Evolutionary conservation across 2,888 invertebrate genomes (phyloP).

Genomic region (Malacosoma neustria): DNA sequence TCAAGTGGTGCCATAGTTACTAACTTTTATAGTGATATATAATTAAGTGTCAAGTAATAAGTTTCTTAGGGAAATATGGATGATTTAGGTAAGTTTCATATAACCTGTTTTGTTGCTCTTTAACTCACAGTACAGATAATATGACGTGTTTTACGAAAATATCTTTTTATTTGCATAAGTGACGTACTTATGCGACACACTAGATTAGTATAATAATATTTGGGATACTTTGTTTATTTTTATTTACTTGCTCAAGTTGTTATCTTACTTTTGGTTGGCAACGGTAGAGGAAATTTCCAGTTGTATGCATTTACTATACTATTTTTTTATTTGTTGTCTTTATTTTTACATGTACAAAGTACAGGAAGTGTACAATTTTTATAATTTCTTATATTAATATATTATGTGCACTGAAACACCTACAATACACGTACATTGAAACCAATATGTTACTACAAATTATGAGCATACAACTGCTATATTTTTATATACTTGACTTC

Average conservation of each 20-base stretch:
- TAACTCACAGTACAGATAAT: slow-evolving; percentile 22
- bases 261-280: too few species aligned
- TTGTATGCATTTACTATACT: not conserved
- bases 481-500: too few species aligned
- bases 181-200: not conserved
- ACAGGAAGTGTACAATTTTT: too few species aligned
- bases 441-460: too few species aligned
- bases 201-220: too few species aligned
- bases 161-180: slow-evolving; percentile 28
- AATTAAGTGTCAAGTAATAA: slow-evolving; percentile 12
- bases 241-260: not conserved
- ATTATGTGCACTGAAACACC: too few species aligned
- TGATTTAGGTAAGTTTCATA: slow-evolving; percentile 61
- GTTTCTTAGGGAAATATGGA: slow-evolving; percentile 42
- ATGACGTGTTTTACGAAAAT: slow-evolving; percentile 59
- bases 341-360: too few species aligned
- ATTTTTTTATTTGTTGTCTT: not conserved
- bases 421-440: too few species aligned
- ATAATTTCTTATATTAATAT: too few species aligned
- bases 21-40: slow-evolving; percentile 14
- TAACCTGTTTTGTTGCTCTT: slow-evolving; percentile 59
- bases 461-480: too few species aligned
- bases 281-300: not conserved
- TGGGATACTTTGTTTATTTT: not conserved
- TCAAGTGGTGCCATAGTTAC: slow-evolving; percentile 17